A percentile compares a stretch with the other conserved stretches of the same genome.
phyloP scores from a whole-genome alignment of 2,113 vertebrate species.

The Collichthys lucidus region DNA sequence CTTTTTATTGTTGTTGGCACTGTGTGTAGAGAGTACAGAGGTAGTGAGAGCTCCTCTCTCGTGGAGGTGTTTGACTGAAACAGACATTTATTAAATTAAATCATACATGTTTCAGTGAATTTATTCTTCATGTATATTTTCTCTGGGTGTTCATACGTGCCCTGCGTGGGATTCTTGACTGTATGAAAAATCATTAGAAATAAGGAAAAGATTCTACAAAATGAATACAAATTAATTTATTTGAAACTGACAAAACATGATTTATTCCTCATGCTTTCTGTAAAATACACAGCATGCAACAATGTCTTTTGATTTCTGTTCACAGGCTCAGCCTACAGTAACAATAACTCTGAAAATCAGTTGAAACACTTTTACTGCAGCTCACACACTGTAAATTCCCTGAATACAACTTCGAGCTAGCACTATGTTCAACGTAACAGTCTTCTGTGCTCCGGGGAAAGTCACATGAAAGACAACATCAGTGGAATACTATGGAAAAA shows the following conservation, averaged over 20 bases:
- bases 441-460: constrained; percentile 21
- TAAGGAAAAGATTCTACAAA: not conserved
- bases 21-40: not conserved
- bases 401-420: constrained; percentile 48
- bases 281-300: constrained; percentile 60
- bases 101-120: not conserved
- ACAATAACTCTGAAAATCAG: constrained; percentile 24
- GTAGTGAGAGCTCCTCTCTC: not conserved
- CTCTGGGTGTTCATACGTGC: not conserved
- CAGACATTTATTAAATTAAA: not conserved
- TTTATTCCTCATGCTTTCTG: constrained; percentile 62
- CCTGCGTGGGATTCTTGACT: not conserved
- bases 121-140: not conserved
- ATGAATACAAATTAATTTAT: constrained; percentile 51
- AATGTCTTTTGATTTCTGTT: not conserved
- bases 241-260: constrained; percentile 45
- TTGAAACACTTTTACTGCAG: constrained; percentile 13
- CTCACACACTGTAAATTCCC: constrained; percentile 35
- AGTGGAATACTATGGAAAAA: constrained; percentile 32
- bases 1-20: not conserved
- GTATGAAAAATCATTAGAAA: not conserved
- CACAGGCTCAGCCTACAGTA: not conserved
- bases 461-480: constrained; percentile 12
- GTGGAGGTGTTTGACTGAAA: not conserved
- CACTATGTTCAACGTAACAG: constrained; percentile 28